Base-by-base conservation (phyloP, 2,888 invertebrate species). In the Plebejus anna region DNA sequence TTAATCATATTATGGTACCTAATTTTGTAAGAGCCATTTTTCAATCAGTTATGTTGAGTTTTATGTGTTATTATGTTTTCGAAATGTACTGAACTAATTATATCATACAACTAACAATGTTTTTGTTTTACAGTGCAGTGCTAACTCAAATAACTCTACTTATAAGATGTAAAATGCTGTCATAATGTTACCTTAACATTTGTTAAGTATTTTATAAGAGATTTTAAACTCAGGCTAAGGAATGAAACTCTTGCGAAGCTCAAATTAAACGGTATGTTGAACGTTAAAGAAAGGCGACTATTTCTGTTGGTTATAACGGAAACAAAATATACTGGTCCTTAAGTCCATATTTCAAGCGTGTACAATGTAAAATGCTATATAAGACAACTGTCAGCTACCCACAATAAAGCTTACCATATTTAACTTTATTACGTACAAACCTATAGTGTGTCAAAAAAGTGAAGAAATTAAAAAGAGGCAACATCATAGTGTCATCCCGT, bases 281-380 rank as follows among this genome's bases (percentile, higher is more conserved):
- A 82, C 82, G 84, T 85, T 86, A 73, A 66, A 85, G 83, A 84
- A 84, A 84, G 84, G 84, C 84, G 77, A 84, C 83, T 82, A 82
- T 82, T 84, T 84, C 82, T 79, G 80, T 81, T 85, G 84, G 87
- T 86, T 5, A 79, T 79, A 78, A 81, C 82, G 81, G 81, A 83
- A 83, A 78, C 78, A 79, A 82, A 36, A 76, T 81, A 86, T 87
- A 87, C 89, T 91, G 90, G 90, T 90, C 87, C 86, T 82, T 86
- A 66, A 16, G 32, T 66, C 36, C 66, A 66, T 59, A 66, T 66
- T 66, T 66, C 61, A 11, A 66, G 28, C 11, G 61, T 66, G 4
- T 4, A 66, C 1, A 16, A 6, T 32, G 32, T 32, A 5, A 66
- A 66, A 11, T 66, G 11, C 47, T 47, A 47, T 32, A 13, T 32